Conservation (phyloP, 1,140 invertebrate species). For the Diachasma alloeum region DNA sequence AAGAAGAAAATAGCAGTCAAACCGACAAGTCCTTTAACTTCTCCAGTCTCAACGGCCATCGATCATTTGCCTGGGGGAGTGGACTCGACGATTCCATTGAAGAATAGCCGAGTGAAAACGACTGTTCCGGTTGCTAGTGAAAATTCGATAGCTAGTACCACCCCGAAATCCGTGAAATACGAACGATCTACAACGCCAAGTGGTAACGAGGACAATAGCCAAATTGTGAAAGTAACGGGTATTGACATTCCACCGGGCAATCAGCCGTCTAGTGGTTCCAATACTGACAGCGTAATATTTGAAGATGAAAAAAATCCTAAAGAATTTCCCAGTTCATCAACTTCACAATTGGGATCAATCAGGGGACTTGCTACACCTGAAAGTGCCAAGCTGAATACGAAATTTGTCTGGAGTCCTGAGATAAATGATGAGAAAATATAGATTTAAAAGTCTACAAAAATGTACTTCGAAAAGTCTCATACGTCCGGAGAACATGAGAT, state of each 20-base stretch:
- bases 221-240: background rate
- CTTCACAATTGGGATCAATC: too few relatives aligned
- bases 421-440: too few relatives aligned
- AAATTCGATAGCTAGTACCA: background rate
- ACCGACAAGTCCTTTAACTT: background rate
- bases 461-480: too few relatives aligned
- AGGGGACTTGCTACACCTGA: too few relatives aligned
- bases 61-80: background rate
- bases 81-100: background rate
- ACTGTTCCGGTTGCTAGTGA: background rate
- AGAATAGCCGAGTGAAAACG: constrained; percentile 33
- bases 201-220: background rate
- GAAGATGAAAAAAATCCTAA: too few relatives aligned
- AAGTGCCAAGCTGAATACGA: too few relatives aligned
- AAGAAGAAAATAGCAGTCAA: background rate
- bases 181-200: background rate
- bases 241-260: background rate
- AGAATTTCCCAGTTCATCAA: too few relatives aligned
- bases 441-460: too few relatives aligned
- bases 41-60: background rate
- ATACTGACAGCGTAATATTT: too few relatives aligned
- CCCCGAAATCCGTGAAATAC: background rate
- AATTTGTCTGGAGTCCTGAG: too few relatives aligned
- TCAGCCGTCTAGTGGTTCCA: too few relatives aligned
- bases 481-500: too few relatives aligned